Evolutionary conservation across 1,140 invertebrate genomes (phyloP), one percentile per base, ranked within the genome.

Genomic region (Chrysopa pallens): DNA sequence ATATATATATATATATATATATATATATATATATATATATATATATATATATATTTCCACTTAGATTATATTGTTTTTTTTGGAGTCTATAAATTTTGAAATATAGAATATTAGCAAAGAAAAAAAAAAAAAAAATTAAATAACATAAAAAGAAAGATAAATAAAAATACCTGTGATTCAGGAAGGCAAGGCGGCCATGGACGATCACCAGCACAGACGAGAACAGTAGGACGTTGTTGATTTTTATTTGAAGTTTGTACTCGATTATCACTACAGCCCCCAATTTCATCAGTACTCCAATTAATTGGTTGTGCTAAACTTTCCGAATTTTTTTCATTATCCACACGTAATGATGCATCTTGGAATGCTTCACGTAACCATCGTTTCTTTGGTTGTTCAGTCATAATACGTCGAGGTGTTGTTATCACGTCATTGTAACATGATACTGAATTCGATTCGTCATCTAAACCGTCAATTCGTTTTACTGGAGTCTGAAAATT

Each of bases 331-430:
- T 35, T 44, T 31, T 49, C 48, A 28, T 36, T 38, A 27, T 39
- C 39, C 8, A 40, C 43, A 44, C 55, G 55, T 15, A 67, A 41
- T 29, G 66, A 61, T 42, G 68, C 66, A 11, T 76, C 69, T 17
- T 69, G 51, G 14, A 66, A 61, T 1, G 70, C 72, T 55, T 74
- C 71, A 4, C 69, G 55, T 9, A 75, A 48, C 74, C 74, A 76
- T n/a, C 72, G 60, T 49, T 75, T 74, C 52, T 76, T 76, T 14
- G 73, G 72, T 45, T 74, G 64, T 42, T 72, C 54, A 52, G 62
- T 58, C 27, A 63, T 60, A 0, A 61, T 48, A 0, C 59, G 17
- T 23, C 17, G 54, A 52, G 57, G 55, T 43, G 62, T 55, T 12
- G 39, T 5, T 60, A 53, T 17, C 58, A 57, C 0, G 49, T 52